Percentiles rank a stretch among this genome's conserved stretches.
Conservation (phyloP, 1,140 invertebrate species). For the Aphis craccivora region DNA sequence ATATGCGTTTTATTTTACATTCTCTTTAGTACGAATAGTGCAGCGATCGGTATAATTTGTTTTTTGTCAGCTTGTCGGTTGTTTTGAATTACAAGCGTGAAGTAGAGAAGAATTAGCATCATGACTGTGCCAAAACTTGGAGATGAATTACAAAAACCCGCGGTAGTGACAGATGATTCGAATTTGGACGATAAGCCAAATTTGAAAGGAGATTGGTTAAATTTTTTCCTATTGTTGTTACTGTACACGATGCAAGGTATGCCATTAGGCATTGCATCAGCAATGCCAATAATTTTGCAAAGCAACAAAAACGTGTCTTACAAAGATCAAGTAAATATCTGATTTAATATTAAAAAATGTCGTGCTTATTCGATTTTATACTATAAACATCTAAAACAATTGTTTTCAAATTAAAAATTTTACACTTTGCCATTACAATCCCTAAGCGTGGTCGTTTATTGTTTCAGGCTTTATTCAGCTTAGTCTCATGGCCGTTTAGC, state of each 20-base stretch:
- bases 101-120: not conserved
- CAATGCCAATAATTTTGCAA: constrained; percentile 94
- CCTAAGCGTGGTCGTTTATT: not conserved
- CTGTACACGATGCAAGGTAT: constrained; percentile 96
- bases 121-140: not conserved
- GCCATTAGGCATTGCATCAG: constrained; percentile 90
- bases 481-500: constrained; percentile 97
- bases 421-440: too few species aligned
- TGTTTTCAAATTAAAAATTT: not conserved
- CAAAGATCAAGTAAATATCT: constrained; percentile 73
- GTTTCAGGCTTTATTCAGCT: constrained; percentile 94
- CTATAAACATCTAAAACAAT: not conserved
- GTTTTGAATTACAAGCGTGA: not conserved
- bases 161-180: not conserved
- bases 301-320: constrained; percentile 91
- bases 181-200: not conserved
- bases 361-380: not conserved
- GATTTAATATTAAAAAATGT: not conserved
- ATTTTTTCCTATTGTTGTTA: constrained; percentile 86
- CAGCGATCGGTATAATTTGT: not conserved
- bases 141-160: not conserved
- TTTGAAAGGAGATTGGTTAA: constrained; percentile 69
- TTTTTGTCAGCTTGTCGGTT: not conserved
- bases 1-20: not conserved
- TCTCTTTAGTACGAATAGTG: not conserved